Conservation (phyloP, 2,797 vertebrate species). For the Saxicola maurus region DNA sequence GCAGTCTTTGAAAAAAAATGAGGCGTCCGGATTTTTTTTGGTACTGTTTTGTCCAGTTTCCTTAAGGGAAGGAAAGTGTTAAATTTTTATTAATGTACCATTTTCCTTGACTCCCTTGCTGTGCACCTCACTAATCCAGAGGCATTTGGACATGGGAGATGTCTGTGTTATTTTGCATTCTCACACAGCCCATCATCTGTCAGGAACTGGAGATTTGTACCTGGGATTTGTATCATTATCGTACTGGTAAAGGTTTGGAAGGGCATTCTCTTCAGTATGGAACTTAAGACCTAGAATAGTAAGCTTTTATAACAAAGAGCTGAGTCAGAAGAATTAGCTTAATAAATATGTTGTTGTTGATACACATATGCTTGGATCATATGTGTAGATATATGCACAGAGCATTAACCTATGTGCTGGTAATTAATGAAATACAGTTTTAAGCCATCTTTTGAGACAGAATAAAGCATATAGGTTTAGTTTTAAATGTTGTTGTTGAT, state of each 20-base stretch:
- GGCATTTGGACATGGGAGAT: slow-evolving; percentile 63
- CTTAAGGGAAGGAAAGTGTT: slow-evolving; percentile 53
- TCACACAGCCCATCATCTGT: slow-evolving; percentile 60
- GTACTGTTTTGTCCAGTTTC: background rate
- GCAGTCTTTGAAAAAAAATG: slow-evolving; percentile 38
- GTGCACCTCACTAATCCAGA: slow-evolving; percentile 69
- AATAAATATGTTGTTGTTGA: slow-evolving; percentile 4
- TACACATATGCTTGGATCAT: background rate
- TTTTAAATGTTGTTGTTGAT: slow-evolving; percentile 7
- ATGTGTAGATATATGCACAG: background rate
- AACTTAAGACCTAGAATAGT: slow-evolving; percentile 41
- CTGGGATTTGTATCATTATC: slow-evolving; percentile 62
- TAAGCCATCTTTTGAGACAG: slow-evolving; percentile 14
- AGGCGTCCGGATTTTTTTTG: slow-evolving; percentile 13
- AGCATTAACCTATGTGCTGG: background rate
- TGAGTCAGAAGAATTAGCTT: slow-evolving; percentile 34
- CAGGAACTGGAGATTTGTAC: slow-evolving; percentile 66
- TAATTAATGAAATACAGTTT: background rate
- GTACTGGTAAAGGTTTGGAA: slow-evolving; percentile 66
- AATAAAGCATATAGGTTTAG: background rate
- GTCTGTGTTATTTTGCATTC: slow-evolving; percentile 50
- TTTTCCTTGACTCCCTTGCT: slow-evolving; percentile 61
- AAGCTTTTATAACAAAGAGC: slow-evolving; percentile 46
- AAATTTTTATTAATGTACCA: slow-evolving; percentile 59
- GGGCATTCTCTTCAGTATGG: slow-evolving; percentile 51